Evolutionary conservation across 1,140 invertebrate genomes (phyloP), one percentile per base, ranked within the genome.

Genomic region (Platyura marginata): DNA sequence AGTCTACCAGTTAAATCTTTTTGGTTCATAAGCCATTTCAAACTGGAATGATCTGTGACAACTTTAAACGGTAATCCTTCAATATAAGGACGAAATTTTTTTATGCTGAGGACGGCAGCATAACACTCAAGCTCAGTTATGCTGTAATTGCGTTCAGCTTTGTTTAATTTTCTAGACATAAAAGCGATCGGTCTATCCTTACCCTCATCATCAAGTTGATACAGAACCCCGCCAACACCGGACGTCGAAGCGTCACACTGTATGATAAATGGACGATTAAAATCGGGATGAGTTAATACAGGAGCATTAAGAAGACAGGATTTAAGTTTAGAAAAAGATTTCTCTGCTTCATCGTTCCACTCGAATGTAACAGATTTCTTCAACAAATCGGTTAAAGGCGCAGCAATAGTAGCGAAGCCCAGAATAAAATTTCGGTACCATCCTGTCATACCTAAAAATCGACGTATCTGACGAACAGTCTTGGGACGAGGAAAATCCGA

Each of bases 391-490:
- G 49, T 56, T 3, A 65, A 43, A 2, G 61, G 63, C 4, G 32
- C 43, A 3, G 51, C 41, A 4, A 55, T 38, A 10, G 40, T 41
- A 0, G 62, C 45, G 44, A 58, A 65, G 41, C 56, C 48, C 21
- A 32, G 20, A 16, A 63, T 55, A 44, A 66, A 65, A 19, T 52
- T 41, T 1, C 50, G 33, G 43, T 61, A 63, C 56, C 57, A 57
- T 10, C 42, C 51, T 4, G 46, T 46, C 29, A 56, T 51, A 5
- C 56, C 54, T 3, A 61, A 20, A 25, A 54, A 49, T 5, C 48
- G 40, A 21, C 46, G 15, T 2, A 48, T 10, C 9, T 45, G 38
- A 19, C 43, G 46, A 18, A 42, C 18, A 25, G 43, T 40, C 35
- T 43, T 51, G n/a, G 45, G 48, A 3, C 13, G 20, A 1, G 42